Base-by-base conservation (phyloP, 2,888 invertebrate genomes). In the Ochropleura leucogaster region DNA sequence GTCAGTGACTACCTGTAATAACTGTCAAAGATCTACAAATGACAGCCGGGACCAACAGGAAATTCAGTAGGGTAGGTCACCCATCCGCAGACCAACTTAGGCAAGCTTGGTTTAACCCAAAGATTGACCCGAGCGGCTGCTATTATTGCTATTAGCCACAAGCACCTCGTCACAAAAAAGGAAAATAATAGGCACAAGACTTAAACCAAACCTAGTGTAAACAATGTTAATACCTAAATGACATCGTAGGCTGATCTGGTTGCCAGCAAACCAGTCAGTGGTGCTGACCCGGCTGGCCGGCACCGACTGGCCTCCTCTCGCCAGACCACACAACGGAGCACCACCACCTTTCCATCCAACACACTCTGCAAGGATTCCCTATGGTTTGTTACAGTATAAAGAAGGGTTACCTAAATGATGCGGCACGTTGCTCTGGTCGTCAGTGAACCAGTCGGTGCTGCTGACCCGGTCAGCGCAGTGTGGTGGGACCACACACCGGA, bases 191-290 rank as follows among this genome's bases (percentile, higher is more conserved):
- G 5, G 18, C n/a, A 20, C 40, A 14, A 1, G 12, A 20, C 12
- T 62, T 40, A 9, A n/a, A 51, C 4, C 9, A 9, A n/a, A 51
- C 4, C 9, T 6, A 42, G n/a, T 53, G n/a, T 66, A 9, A 51
- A 57, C 14, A 57, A 57, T 57, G 14, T 14, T 16, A 79, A 89
- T 89, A 95, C 96, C 95, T 91, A 95, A 91, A 87, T 94, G 93
- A 79, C 92, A 92, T 55, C 94, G 88, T 89, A 98, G 98, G 94
- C 98, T 98, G 96, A 98, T 97, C 87, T 97, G 97, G 74, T 98
- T 98, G 88, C 98, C 98, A 93, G 98, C 98, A 82, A 98, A 97
- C 99, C 99, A 99, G 71, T 99, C 98, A 53, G 98, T 98, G 80
- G 98, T 97, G 95, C 98, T 98, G 88, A 99, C 98, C 92, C 98